Percentiles rank a stretch among this genome's conserved stretches.
Conservation (phyloP, 2,888 invertebrate genomes). For the Sminthurides aquaticus region DNA sequence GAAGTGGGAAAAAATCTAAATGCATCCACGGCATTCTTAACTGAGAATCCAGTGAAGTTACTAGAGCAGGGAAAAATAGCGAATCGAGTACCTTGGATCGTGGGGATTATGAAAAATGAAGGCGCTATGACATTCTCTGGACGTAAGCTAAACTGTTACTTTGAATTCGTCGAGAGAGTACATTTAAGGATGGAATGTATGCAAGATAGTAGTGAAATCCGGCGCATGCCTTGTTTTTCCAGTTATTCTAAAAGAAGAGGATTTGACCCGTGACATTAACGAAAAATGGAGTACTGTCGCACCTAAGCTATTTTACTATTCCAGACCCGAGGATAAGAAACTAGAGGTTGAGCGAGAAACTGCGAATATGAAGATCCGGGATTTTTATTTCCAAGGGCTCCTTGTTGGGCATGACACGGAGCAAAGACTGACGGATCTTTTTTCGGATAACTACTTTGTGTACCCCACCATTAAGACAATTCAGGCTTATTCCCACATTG, state of each 20-base stretch:
- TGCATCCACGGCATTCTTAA: background rate
- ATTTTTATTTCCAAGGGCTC: slow-evolving; percentile 12
- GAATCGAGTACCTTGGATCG: slow-evolving; percentile 1
- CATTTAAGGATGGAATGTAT: too few relatives aligned
- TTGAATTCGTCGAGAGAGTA: too few relatives aligned
- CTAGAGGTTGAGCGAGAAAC: background rate
- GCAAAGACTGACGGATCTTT: slow-evolving; percentile 14
- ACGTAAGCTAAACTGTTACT: too few relatives aligned
- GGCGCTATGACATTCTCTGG: slow-evolving; percentile 7
- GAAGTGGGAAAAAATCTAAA: slow-evolving; percentile 1
- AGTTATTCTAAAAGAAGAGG: slow-evolving; percentile 6
- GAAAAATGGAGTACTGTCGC: slow-evolving; percentile 7
- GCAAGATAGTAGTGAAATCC: too few relatives aligned
- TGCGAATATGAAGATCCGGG: slow-evolving; percentile 10
- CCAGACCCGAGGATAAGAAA: background rate
- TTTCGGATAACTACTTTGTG: slow-evolving; percentile 29
- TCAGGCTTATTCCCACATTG: slow-evolving; percentile 21
- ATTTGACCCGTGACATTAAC: background rate
- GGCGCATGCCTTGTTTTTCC: too few relatives aligned
- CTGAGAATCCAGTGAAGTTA: background rate
- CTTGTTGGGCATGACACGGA: slow-evolving; percentile 9
- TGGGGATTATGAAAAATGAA: slow-evolving; percentile 12
- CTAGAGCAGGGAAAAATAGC: background rate
- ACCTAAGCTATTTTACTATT: slow-evolving; percentile 6
- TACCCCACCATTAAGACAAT: slow-evolving; percentile 20